Evolutionary conservation across 2,797 vertebrate genomes (phyloP).

Genomic region (Malurus splendens): DNA sequence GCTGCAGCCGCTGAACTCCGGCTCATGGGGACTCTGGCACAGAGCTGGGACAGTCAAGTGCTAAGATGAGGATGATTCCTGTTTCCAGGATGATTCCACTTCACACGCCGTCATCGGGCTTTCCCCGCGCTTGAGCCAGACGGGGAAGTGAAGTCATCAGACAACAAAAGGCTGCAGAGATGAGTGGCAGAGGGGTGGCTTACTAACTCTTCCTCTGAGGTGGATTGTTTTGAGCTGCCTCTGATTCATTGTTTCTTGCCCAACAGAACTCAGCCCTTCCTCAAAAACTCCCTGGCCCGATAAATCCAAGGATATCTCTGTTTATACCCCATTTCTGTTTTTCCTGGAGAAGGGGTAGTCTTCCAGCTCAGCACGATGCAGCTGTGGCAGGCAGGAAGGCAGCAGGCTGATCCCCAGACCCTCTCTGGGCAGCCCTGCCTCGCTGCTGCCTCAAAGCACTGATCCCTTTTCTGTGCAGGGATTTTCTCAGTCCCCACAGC

Average conservation of each 20-base stretch:
- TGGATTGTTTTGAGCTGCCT: neutral
- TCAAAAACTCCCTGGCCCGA: neutral
- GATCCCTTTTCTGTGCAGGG: neutral
- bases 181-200: neutral
- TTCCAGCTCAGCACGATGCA: neutral
- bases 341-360: neutral
- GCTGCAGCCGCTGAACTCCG: neutral
- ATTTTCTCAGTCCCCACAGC: rapidly evolving
- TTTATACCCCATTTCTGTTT: neutral
- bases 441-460: rapidly evolving
- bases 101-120: slow-evolving; percentile 2
- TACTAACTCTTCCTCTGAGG: slow-evolving; percentile 17
- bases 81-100: neutral
- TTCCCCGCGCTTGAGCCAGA: slow-evolving; percentile 5
- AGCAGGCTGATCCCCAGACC: neutral
- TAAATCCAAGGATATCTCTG: neutral
- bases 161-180: slow-evolving; percentile 38
- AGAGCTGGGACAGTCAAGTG: neutral
- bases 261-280: neutral
- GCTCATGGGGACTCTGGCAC: slow-evolving; percentile 1
- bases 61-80: neutral
- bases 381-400: neutral
- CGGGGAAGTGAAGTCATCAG: slow-evolving; percentile 39
- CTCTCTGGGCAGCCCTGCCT: neutral
- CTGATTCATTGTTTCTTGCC: slow-evolving; percentile 5